Evolutionary conservation across 1,140 invertebrate genomes (phyloP), one percentile per base, ranked within the genome.

Genomic region (Anthonomus grandis): DNA sequence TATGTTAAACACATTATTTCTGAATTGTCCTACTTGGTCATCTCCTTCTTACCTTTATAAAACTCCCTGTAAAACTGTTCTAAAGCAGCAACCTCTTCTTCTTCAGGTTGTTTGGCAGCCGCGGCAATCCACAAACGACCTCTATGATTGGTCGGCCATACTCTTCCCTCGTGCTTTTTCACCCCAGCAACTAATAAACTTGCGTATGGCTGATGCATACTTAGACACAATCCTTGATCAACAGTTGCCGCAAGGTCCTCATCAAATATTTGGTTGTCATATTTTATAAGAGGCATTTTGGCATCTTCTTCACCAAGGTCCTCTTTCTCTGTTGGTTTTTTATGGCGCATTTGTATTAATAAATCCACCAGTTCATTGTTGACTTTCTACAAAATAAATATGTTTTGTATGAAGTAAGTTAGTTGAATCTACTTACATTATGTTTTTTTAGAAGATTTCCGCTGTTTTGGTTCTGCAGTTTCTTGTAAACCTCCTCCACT

Each of bases 201-300:
- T 6, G 95, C 96, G 83, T 90, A 97, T 0, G 96, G 96, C 70
- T 98, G 95, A 76, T 95, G 93, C 86, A 98, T 87, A 66, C 91
- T 95, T 4, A 98, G 74, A 75, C 95, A 97, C 60, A 85, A 76
- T 1, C 93, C 94, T 63, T 86, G 78, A 77, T 98, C 95, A 4
- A 59, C 49, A 49, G 45, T 60, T 9, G 55, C 31, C 4, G 62
- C 54, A 12, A 63, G 22, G 3, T 63, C 61, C 57, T 68, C 66
- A 58, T 65, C 62, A 21, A 62, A 51, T 4, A 66, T 24, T 53
- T 56, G 61, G 6, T 22, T 63, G 5, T 59, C 55, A 41, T 63
- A 68, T 36, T 61, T 54, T 13, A 62, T 57, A 22, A 65, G 39
- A n/a, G 63, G 66, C 52, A 64, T 64, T 31, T 34, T 39, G 42